Evolutionary conservation across 2,797 vertebrate genomes (phyloP).

Genomic region (Protosalanx chinensis): DNA sequence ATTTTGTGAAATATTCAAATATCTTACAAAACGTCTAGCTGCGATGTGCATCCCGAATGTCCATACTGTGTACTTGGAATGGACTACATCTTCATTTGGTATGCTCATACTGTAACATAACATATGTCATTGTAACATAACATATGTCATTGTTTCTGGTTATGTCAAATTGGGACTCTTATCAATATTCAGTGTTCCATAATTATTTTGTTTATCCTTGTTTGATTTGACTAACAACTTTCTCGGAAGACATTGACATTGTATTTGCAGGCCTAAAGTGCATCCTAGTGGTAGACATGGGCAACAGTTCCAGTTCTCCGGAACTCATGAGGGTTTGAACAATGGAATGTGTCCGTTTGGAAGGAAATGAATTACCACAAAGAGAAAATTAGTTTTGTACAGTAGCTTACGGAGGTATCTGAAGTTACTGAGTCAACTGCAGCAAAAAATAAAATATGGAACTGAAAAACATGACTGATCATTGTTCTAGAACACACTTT

Average conservation of each 20-base stretch:
- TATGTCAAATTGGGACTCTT: background rate
- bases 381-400: constrained; percentile 11
- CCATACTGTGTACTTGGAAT: background rate
- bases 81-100: background rate
- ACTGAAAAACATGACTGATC: background rate
- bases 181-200: background rate
- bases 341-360: constrained; percentile 22
- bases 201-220: background rate
- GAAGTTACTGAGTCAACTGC: background rate
- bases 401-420: background rate
- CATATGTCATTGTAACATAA: too few relatives aligned
- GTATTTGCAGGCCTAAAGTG: constrained; percentile 17
- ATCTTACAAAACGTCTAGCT: background rate
- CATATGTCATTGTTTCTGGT: background rate
- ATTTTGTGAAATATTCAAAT: background rate
- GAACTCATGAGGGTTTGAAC: constrained; percentile 7
- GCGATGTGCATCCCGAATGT: constrained; percentile 1
- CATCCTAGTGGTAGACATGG: constrained; percentile 13
- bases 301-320: background rate
- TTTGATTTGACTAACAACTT: constrained; percentile 8
- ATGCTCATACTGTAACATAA: background rate
- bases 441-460: background rate
- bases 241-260: background rate
- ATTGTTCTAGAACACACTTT: background rate
- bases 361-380: constrained; percentile 17